Conservation (phyloP, 2,888 invertebrate species). For the Junonia oenone region DNA sequence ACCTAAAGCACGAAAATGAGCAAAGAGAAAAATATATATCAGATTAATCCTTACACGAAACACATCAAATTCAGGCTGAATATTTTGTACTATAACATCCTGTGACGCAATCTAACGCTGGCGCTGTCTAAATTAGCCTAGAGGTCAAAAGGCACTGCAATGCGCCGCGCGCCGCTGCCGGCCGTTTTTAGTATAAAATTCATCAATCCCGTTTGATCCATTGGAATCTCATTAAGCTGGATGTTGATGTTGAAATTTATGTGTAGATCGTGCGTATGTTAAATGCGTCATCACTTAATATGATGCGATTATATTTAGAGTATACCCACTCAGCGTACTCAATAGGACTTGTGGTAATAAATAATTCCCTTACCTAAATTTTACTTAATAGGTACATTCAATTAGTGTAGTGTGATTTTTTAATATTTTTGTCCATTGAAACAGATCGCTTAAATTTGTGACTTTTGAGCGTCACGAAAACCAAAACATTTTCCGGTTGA, state of each 20-base stretch:
- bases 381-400: too few species aligned
- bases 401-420: too few species aligned
- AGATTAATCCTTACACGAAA: neutral
- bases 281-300: neutral
- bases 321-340: neutral
- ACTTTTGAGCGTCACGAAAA: too few species aligned
- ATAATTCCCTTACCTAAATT: too few species aligned
- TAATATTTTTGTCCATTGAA: too few species aligned
- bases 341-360: too few species aligned
- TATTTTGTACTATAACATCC: neutral
- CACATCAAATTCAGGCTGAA: neutral
- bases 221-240: neutral
- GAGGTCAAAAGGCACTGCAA: conserved; percentile 26
- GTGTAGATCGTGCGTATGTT: neutral
- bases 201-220: conserved; percentile 7
- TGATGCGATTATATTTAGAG: neutral
- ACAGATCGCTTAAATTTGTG: too few species aligned
- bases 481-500: too few species aligned
- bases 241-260: neutral
- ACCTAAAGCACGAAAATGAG: too few species aligned
- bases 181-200: conserved; percentile 11
- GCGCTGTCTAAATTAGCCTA: conserved; percentile 24
- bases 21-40: too few species aligned
- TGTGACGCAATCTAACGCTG: too few species aligned
- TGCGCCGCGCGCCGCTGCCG: conserved; percentile 18